Conservation (phyloP, 2,888 invertebrate species). For the Poecilus cupreus region DNA sequence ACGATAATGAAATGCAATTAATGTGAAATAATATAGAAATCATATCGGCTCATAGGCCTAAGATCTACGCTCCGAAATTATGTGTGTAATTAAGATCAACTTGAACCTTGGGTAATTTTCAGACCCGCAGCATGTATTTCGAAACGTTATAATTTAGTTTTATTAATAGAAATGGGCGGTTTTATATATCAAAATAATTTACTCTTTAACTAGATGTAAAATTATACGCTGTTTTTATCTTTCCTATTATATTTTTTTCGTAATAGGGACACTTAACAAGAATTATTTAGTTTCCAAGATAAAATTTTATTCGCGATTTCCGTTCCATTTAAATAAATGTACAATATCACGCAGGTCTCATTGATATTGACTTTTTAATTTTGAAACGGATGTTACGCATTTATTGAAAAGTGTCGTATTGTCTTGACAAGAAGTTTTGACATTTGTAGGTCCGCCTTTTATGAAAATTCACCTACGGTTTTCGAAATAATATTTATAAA, state of each 20-base stretch:
- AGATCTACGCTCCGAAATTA: neutral
- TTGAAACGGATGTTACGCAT: slow-evolving; percentile 9
- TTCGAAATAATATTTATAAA: no score
- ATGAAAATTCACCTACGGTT: no score
- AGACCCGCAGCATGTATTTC: slow-evolving; percentile 4
- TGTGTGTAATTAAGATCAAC: slow-evolving; percentile 10
- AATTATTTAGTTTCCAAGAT: neutral
- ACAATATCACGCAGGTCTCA: neutral
- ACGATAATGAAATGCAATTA: no score
- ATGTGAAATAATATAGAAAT: neutral
- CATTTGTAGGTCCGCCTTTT: neutral
- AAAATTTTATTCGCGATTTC: slow-evolving; percentile 26
- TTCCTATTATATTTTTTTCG: neutral
- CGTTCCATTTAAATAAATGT: slow-evolving; percentile 13
- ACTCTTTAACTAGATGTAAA: neutral
- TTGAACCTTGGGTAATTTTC: slow-evolving; percentile 23
- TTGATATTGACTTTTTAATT: slow-evolving; percentile 36
- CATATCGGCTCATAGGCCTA: neutral
- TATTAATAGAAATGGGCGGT: slow-evolving; percentile 12
- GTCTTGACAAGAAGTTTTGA: neutral
- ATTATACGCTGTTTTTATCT: neutral
- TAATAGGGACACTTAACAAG: neutral
- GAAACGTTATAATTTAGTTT: neutral
- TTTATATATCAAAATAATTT: slow-evolving; percentile 3
- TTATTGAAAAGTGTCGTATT: neutral